These are phyloP conservation scores for Pteronotus mesoamericanus DNA, from an alignment of 2,797 vertebrate species.

Conservation along the genomic window DNA sequence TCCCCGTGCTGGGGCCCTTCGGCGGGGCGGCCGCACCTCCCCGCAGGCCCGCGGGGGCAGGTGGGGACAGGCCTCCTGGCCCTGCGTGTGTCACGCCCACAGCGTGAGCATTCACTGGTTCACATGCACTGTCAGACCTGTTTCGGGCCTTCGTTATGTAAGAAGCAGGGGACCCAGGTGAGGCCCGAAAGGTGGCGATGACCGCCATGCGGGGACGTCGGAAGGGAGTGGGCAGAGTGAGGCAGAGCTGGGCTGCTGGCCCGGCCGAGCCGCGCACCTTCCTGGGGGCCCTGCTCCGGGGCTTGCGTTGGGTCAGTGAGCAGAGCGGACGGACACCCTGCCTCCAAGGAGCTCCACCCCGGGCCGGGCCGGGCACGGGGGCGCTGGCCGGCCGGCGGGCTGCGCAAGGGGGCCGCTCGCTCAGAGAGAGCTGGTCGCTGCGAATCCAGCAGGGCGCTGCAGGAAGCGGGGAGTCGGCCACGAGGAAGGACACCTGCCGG, in stretches of 20 bases:
- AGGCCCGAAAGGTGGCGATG: background rate
- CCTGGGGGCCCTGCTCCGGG: background rate
- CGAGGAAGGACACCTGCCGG: background rate
- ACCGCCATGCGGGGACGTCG: background rate
- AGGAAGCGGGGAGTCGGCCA: background rate
- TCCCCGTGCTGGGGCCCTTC: background rate
- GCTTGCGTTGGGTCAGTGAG: background rate
- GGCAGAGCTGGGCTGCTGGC: background rate
- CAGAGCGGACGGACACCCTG: background rate
- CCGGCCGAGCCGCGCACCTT: background rate
- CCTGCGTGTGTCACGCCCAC: background rate
- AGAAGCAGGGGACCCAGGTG: background rate
- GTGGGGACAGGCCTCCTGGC: background rate
- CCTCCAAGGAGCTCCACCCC: background rate
- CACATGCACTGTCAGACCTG: background rate
- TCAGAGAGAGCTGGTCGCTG: background rate
- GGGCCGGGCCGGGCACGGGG: no score
- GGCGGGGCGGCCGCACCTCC: background rate
- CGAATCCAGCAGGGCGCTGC: background rate
- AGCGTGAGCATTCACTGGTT: background rate
- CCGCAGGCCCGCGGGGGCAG: background rate
- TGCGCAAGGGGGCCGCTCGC: no score
- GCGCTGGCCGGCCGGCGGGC: no score
- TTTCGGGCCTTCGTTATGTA: background rate
- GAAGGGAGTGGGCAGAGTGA: background rate